Conservation (phyloP, 2,888 invertebrate species). For the Diloba caeruleocephala region DNA sequence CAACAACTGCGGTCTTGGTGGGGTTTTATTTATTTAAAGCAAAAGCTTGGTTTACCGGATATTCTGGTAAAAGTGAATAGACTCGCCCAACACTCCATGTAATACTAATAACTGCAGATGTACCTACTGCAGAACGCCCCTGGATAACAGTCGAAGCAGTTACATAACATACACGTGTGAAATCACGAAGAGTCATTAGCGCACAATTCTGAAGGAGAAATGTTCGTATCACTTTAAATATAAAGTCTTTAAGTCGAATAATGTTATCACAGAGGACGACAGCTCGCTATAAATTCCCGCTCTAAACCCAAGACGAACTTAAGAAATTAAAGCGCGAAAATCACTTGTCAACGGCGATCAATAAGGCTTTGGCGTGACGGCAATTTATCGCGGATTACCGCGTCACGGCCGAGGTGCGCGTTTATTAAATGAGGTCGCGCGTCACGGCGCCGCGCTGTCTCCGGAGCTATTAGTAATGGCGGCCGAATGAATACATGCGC, state of each 20-base stretch:
- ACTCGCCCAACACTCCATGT: too few relatives aligned
- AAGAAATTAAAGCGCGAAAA: constrained; percentile 18
- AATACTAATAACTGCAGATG: too few relatives aligned
- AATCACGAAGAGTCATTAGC: too few relatives aligned
- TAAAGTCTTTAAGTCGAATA: neutral
- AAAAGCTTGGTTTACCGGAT: too few relatives aligned
- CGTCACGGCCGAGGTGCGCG: neutral
- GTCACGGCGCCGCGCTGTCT: neutral
- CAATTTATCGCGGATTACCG: constrained; percentile 13
- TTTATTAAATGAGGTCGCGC: neutral
- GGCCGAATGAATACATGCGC: neutral
- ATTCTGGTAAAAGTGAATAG: too few relatives aligned
- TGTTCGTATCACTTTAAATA: too few relatives aligned
- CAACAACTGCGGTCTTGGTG: too few relatives aligned
- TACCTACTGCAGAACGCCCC: too few relatives aligned
- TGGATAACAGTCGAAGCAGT: too few relatives aligned
- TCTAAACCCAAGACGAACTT: constrained; percentile 7
- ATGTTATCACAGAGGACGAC: neutral
- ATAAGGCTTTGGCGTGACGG: constrained; percentile 26
- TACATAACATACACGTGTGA: too few relatives aligned
- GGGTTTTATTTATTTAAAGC: too few relatives aligned
- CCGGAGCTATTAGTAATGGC: neutral
- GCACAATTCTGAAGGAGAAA: too few relatives aligned
- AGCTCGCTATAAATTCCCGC: constrained; percentile 6
- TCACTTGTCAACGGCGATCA: constrained; percentile 25